Evolutionary conservation across 2,888 invertebrate genomes (phyloP).

Genomic region (Timandra comae): DNA sequence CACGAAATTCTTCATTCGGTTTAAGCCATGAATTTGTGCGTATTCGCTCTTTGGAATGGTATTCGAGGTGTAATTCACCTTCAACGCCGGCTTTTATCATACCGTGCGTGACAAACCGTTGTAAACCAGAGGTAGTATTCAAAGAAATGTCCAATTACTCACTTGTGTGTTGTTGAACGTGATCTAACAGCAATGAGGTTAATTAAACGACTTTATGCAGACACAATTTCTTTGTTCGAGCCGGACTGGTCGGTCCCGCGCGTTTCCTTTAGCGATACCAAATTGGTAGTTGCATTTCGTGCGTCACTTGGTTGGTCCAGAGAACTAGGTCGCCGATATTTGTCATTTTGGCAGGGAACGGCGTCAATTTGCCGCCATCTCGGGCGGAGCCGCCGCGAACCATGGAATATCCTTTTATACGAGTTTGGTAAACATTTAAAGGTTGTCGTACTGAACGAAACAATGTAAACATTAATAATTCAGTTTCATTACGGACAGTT

Average conservation of each 20-base stretch:
- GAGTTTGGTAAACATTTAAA: constrained; percentile 23
- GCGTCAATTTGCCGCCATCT: constrained; percentile 46
- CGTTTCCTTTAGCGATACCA: too few species aligned
- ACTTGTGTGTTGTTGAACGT: constrained; percentile 21
- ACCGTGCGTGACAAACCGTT: constrained; percentile 26
- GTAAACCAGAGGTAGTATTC: constrained; percentile 30
- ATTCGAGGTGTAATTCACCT: constrained; percentile 4
- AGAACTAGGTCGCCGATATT: constrained; percentile 48
- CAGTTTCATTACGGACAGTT: too few species aligned
- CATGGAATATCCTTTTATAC: constrained; percentile 25
- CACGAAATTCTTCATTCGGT: too few species aligned
- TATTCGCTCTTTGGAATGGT: neutral
- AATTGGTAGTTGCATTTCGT: constrained; percentile 21
- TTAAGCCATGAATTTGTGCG: too few species aligned
- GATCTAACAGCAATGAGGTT: constrained; percentile 23
- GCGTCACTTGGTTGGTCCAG: constrained; percentile 33
- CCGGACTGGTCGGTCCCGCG: neutral
- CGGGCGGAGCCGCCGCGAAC: constrained; percentile 20
- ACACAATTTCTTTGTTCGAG: constrained; percentile 6
- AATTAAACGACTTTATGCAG: constrained; percentile 5
- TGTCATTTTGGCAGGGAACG: constrained; percentile 47
- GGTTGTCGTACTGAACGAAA: constrained; percentile 4
- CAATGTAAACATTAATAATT: constrained; percentile 8
- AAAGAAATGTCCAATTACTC: constrained; percentile 32
- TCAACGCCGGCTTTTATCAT: constrained; percentile 19